A percentile compares a stretch with the other conserved stretches of the same genome.
phyloP scores from a whole-genome alignment of 2,113 vertebrate genomes.

The Cygnus atratus region DNA sequence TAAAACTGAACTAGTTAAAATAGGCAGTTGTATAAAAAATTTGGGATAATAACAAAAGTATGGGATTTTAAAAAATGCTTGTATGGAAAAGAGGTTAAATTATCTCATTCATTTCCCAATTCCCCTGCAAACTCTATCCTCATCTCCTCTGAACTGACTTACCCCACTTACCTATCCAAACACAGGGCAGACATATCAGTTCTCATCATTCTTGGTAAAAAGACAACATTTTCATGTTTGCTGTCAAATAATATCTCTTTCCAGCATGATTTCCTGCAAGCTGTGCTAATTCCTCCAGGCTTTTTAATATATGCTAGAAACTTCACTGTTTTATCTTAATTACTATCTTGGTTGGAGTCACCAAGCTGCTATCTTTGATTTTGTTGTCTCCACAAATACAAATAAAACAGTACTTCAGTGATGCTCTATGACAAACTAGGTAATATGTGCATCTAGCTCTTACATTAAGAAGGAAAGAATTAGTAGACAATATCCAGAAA shows the following conservation, averaged over 20 bases:
- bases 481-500: background rate
- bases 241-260: background rate
- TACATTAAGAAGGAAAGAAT: background rate
- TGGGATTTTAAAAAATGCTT: background rate
- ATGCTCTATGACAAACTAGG: background rate
- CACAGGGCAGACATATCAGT: background rate
- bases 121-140: background rate
- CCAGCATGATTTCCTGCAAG: background rate
- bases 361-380: background rate
- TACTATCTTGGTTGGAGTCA: background rate
- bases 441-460: background rate
- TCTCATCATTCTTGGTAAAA: background rate
- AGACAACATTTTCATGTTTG: background rate
- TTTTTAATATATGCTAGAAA: slow-evolving; percentile 11
- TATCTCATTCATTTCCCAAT: background rate
- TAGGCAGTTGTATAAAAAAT: background rate
- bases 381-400: background rate
- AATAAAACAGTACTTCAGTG: background rate
- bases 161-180: background rate
- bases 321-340: slow-evolving; percentile 31
- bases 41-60: background rate
- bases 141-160: background rate
- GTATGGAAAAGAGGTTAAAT: background rate
- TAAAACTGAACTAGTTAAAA: background rate
- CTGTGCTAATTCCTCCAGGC: background rate